Evolutionary conservation across 2,113 vertebrate species (phyloP), one percentile per base, ranked within the genome.

Genomic region (Hemicordylus capensis): DNA sequence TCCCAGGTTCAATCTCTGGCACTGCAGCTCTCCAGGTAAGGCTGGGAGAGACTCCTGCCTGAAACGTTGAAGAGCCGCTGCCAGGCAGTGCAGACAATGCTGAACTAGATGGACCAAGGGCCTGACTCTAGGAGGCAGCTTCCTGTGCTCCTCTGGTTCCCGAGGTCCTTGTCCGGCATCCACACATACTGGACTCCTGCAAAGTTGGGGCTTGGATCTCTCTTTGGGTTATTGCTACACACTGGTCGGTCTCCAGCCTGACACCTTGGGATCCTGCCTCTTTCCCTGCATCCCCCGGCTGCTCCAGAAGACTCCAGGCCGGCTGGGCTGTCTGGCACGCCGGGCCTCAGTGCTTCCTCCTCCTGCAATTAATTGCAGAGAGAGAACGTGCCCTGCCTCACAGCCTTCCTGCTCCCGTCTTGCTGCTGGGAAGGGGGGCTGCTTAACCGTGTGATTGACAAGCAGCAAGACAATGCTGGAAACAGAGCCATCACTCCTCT

Each of bases 401-500:
- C 67, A 19, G 1, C 84, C 64, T 77, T 85, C 67, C 4, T 0
- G 0, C 59, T 51, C 26, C 1, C 0, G 26, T 1, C 78, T 64
- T 1, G 1, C 84, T 24, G 1, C 81, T 56, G 1, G 8, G 17
- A 67, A 58, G 74, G 63, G 81, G 74, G 63, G 81, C 76, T 22
- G 67, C 89, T 84, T 72, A 22, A 76, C 87, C 76, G 0, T 0
- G 1, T 66, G 91, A 92, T 58, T 85, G 93, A 84, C 92, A 76
- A 3, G 26, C 0, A 87, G 85, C 86, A 77, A 61, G 51, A 70
- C 61, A 12, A n/a, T 3, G 1, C 74, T 70, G 90, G 85, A 85
- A 91, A 86, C 86, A 74, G 44, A 89, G 84, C 88, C 80, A 72
- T 79, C 89, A 8, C 8, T 42, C 56, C 84, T 24, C 89, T 78